These are phyloP conservation scores for Trachelus tabidus DNA, from an alignment of 2,888 invertebrate genomes.

Conservation along the genomic window DNA sequence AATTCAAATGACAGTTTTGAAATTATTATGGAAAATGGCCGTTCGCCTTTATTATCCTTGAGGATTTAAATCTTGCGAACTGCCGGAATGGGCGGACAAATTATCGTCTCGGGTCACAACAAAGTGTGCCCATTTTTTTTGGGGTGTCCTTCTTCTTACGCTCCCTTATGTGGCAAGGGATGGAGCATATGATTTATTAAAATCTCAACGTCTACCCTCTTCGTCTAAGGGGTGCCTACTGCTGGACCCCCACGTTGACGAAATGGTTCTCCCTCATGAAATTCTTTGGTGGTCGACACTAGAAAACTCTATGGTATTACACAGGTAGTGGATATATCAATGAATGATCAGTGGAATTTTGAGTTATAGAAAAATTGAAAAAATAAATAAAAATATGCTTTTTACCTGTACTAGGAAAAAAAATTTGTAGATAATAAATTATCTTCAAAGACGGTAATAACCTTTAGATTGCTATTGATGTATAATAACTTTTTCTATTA, in stretches of 20 bases:
- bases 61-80: slow-evolving; percentile 38
- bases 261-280: slow-evolving; percentile 18
- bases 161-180: neutral
- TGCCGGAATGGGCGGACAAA: slow-evolving; percentile 50
- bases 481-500: no score
- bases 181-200: slow-evolving; percentile 50
- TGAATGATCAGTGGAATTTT: slow-evolving; percentile 5
- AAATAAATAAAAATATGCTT: neutral
- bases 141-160: neutral
- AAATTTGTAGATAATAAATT: no score
- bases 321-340: slow-evolving; percentile 28
- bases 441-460: no score
- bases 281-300: slow-evolving; percentile 40
- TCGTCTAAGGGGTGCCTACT: slow-evolving; percentile 11
- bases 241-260: slow-evolving; percentile 35
- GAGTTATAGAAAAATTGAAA: neutral
- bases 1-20: no score
- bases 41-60: neutral
- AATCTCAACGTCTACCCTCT: slow-evolving; percentile 39
- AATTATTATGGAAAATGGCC: neutral
- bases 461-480: no score
- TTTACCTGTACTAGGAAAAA: no score
- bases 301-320: slow-evolving; percentile 27
- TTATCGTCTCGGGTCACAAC: slow-evolving; percentile 53
- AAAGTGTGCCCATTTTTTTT: slow-evolving; percentile 44